Evolutionary conservation across 2,113 vertebrate genomes (phyloP), one percentile per base, ranked within the genome.

Genomic region (Gopherus evgoodei): DNA sequence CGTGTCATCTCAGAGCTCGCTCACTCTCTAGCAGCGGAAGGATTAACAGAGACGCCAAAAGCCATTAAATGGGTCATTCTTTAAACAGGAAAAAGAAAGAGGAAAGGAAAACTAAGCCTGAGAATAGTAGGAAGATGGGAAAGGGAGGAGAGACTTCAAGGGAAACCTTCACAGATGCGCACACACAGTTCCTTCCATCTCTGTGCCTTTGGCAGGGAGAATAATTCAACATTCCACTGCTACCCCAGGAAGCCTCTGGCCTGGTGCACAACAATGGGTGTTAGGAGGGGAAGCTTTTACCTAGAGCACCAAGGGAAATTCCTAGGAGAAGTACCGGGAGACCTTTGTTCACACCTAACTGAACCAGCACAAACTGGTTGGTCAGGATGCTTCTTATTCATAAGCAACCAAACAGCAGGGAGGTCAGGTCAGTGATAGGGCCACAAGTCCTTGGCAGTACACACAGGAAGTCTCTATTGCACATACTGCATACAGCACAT

Each of bases 1-100:
- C 88, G 29, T 38, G 13, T 24, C 3, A 72, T 79, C 83, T 54
- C 57, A 92, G 57, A 5, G 25, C 89, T 90, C 81, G 75, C 0
- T 59, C 53, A 88, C 86, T 14, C 57, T 81, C 81, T 81, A 50
- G 47, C 29, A 90, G 57, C 2, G 6, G 42, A 85, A 91, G 4
- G 24, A 90, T 85, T 92, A 81, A 76, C 82, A 81, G 25, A 89
- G 49, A 91, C 8, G 92, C 59, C 81, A 35, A 90, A 94, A 91
- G 38, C 24, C 24, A 44, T 44, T 44, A 93, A 72, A 81, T 35
- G 49, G 42, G 12, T 44, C 75, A 52, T 88, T 59, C 86, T 44
- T 2, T 69, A 65, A 35, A 76, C 59, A 29, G 57, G 91, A 80
- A 54, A 86, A 65, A 94, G 19, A 79, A 29, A 75, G 5, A 29